Conservation (phyloP, 1,140 invertebrate genomes). For the Eumaeus atala region DNA sequence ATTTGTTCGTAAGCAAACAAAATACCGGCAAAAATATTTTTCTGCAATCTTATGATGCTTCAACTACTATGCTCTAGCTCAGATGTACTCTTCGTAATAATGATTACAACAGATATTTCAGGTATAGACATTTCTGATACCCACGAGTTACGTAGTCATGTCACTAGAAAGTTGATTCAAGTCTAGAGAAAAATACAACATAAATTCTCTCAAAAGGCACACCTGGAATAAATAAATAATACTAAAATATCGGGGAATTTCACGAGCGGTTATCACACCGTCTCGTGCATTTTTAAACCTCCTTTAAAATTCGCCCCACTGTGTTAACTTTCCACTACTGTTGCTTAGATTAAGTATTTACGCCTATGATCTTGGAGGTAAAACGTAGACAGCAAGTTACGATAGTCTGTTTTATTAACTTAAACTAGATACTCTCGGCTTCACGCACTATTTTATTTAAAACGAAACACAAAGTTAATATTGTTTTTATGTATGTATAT, state of each 20-base stretch:
- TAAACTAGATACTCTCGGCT: not conserved
- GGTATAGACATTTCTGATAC: no score
- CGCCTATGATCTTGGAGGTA: not conserved
- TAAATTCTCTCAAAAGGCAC: no score
- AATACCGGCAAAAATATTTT: no score
- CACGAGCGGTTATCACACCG: constrained; percentile 4
- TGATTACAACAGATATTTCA: no score
- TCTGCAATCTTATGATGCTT: no score
- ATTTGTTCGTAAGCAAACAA: no score
- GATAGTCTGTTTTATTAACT: not conserved
- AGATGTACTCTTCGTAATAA: no score
- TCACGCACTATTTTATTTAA: not conserved
- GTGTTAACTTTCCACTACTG: constrained; percentile 6
- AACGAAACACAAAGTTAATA: not conserved
- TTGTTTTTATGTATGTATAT: not conserved
- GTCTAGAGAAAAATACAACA: no score
- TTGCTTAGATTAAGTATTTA: not conserved
- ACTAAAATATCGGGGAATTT: not conserved
- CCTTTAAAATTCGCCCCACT: constrained; percentile 8
- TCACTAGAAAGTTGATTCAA: no score
- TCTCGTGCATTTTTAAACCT: constrained; percentile 7
- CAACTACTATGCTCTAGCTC: no score
- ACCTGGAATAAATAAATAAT: not conserved
- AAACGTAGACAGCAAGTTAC: not conserved
- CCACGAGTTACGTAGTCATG: no score